Percentiles rank a stretch among this genome's conserved stretches.
These are phyloP conservation scores for Coregonus sp. DNA, from an alignment of 2,797 vertebrate species.

Conservation along the genomic window DNA sequence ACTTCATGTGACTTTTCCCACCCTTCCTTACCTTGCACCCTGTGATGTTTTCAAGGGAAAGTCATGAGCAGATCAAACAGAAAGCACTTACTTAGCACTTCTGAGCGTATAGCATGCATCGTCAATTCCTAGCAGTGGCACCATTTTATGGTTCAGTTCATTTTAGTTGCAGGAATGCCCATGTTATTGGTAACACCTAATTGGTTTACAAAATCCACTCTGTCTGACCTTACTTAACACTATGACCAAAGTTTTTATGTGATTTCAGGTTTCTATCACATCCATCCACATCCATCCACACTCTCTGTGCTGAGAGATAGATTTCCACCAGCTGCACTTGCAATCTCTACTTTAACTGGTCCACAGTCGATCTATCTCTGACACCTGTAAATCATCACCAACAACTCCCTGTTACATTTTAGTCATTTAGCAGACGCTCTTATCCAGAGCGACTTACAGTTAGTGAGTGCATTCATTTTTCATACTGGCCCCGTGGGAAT, in stretches of 20 bases:
- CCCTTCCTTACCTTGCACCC: background rate
- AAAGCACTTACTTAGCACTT: background rate
- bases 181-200: background rate
- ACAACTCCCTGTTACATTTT: background rate
- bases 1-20: background rate
- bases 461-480: too few relatives aligned
- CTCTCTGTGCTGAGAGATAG: slow-evolving; percentile 4
- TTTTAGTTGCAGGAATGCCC: background rate
- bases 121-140: background rate
- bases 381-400: background rate
- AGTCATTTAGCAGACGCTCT: too few relatives aligned
- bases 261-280: background rate
- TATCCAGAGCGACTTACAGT: too few relatives aligned
- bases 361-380: background rate
- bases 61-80: background rate
- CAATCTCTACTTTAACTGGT: slow-evolving; percentile 3
- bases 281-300: background rate
- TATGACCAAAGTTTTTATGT: background rate
- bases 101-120: background rate
- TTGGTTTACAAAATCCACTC: background rate
- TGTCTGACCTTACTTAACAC: background rate
- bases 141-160: background rate
- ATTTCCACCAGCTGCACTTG: slow-evolving; percentile 16
- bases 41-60: background rate
- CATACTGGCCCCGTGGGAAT: too few relatives aligned